Conservation (phyloP, 2,888 invertebrate genomes). For the Ormyrus rosae region DNA sequence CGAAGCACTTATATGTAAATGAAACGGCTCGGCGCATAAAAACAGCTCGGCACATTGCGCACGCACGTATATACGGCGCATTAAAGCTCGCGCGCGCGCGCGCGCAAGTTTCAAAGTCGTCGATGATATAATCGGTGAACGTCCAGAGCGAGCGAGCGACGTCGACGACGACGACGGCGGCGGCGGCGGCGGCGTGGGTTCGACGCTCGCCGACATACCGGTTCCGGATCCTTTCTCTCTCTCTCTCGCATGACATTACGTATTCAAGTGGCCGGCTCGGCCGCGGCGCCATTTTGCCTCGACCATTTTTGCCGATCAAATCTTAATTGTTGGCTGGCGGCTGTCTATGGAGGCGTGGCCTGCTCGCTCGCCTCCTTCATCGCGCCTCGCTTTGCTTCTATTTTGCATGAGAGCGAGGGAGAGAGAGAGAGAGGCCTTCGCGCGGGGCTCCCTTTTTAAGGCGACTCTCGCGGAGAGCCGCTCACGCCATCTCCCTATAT, state of each 20-base stretch:
- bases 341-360: constrained; percentile 75
- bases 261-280: constrained; percentile 69
- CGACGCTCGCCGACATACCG: constrained; percentile 44
- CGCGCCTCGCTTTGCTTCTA: constrained; percentile 32
- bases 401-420: constrained; percentile 22
- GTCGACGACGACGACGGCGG: constrained; percentile 30
- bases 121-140: constrained; percentile 44
- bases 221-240: constrained; percentile 54
- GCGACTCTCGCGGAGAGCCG: constrained; percentile 13
- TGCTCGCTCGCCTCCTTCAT: constrained; percentile 49
- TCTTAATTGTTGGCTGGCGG: constrained; percentile 76
- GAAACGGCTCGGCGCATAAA: constrained; percentile 39
- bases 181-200: constrained; percentile 45
- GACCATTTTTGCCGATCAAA: constrained; percentile 77
- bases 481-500: constrained; percentile 33
- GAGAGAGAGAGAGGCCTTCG: too few relatives aligned
- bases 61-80: background rate
- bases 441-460: constrained; percentile 20
- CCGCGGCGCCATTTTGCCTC: constrained; percentile 74
- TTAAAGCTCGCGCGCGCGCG: background rate
- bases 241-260: constrained; percentile 67
- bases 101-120: constrained; percentile 12
- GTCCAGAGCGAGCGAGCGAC: constrained; percentile 2
- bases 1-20: constrained; percentile 56
- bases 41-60: constrained; percentile 1